Conservation (phyloP, 2,113 vertebrate genomes). For the Crotalus tigris region DNA sequence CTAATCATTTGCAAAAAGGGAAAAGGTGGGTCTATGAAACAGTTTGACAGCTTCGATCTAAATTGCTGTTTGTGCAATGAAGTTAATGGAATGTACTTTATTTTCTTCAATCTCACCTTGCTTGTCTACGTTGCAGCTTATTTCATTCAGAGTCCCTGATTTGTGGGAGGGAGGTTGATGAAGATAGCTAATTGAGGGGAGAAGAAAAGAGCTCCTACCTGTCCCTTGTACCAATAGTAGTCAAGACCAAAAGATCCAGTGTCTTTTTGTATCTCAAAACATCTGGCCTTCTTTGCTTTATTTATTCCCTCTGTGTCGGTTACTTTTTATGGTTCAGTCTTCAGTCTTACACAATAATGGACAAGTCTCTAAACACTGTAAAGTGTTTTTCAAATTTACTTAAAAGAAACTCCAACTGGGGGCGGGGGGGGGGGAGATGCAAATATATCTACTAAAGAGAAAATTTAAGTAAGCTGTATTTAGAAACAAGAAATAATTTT, state of each 20-base stretch:
- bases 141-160: background rate
- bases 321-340: background rate
- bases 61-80: background rate
- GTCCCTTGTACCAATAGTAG: background rate
- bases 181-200: background rate
- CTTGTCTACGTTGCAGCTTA: background rate
- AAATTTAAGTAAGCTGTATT: conserved; percentile 33
- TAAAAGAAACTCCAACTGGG: conserved; percentile 18
- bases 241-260: background rate
- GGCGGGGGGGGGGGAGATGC: background rate
- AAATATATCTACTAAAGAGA: conserved; percentile 21
- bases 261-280: background rate
- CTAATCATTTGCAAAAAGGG: background rate
- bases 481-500: conserved; percentile 16
- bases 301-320: background rate
- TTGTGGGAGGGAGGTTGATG: background rate
- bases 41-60: background rate
- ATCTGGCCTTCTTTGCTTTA: conserved; percentile 4
- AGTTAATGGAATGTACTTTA: background rate
- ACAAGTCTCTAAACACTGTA: background rate
- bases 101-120: too few species aligned
- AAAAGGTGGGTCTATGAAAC: background rate
- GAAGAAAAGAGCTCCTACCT: background rate
- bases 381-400: conserved; percentile 12
- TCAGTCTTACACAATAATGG: background rate